Conservation (phyloP, 2,797 vertebrate genomes). For the Bufotes viridis region DNA sequence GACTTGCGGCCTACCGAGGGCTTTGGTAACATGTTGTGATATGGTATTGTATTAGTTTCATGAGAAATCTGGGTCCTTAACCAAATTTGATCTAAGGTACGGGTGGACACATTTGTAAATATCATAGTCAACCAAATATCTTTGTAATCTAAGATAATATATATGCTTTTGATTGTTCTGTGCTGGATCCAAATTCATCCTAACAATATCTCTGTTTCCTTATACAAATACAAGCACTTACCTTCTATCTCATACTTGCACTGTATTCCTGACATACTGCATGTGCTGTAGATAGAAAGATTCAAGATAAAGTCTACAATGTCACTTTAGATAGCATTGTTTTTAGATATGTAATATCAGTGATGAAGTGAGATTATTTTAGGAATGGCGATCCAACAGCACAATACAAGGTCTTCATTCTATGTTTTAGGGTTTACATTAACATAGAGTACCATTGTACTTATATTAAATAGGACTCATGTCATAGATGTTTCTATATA, state of each 20-base stretch:
- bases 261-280: slow-evolving; percentile 64
- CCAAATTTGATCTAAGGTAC: too few species aligned
- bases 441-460: too few species aligned
- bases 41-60: too few species aligned
- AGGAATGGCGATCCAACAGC: not conserved
- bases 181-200: not conserved
- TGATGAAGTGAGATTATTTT: not conserved
- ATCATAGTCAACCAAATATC: too few species aligned
- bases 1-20: too few species aligned
- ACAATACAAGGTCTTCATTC: not conserved
- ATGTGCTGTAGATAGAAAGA: slow-evolving; percentile 66
- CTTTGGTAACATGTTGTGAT: too few species aligned
- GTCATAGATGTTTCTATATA: not conserved
- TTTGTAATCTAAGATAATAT: not conserved
- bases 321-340: not conserved
- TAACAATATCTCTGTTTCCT: not conserved
- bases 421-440: not conserved
- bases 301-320: not conserved
- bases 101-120: too few species aligned
- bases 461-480: not conserved
- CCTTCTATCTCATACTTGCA: slow-evolving; percentile 70
- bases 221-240: slow-evolving; percentile 59
- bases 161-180: not conserved
- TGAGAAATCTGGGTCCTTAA: too few species aligned
- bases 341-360: not conserved